Evolutionary conservation across 2,888 invertebrate genomes (phyloP), one percentile per base, ranked within the genome.

Genomic region (Buathra laborator): DNA sequence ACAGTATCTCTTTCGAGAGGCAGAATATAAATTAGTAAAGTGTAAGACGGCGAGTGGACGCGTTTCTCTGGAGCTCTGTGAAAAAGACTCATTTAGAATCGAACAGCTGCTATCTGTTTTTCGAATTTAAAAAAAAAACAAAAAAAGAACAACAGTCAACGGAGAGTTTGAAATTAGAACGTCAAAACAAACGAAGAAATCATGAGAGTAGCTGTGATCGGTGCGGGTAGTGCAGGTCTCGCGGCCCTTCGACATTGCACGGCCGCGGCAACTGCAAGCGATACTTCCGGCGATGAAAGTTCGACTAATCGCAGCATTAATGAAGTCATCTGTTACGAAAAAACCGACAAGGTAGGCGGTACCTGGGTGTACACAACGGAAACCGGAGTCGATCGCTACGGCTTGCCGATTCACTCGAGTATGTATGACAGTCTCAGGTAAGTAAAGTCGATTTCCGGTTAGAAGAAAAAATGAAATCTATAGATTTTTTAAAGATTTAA

Each of bases 391-490:
- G 97, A 98, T 91, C 95, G 96, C 91, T 96, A 96, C 92, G 98
- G 97, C 0, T 94, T 97, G 75, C 97, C 97, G 0, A 96, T 98
- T 48, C 98, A 98, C 93, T 97, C 98, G 68, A 98, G 98, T 94
- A 98, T 99, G 98, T 99, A 99, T 92, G 96, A 97, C 91, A 97
- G 97, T 91, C 95, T 99, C 78, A 96, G 96, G 98, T 98, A 94
- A 93, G 91, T 76, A 66, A 43, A 56, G 46, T 2, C 5, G 24
- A 14, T 32, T 56, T 62, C 48, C 4, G 43, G 29, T 70, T 37
- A 64, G 4, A 53, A 7, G 6, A 62, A n/a, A 32, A 12, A n/a
- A 14, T 3, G 6, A 32, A 32, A 7, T 7, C 32, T 0, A 29
- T 16, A 46, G 2, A 37, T 80, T 64, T 46, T 10, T 67, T 14